Evolutionary conservation across 1,140 invertebrate species (phyloP).

Genomic region (Archegozetes longisetosus): DNA sequence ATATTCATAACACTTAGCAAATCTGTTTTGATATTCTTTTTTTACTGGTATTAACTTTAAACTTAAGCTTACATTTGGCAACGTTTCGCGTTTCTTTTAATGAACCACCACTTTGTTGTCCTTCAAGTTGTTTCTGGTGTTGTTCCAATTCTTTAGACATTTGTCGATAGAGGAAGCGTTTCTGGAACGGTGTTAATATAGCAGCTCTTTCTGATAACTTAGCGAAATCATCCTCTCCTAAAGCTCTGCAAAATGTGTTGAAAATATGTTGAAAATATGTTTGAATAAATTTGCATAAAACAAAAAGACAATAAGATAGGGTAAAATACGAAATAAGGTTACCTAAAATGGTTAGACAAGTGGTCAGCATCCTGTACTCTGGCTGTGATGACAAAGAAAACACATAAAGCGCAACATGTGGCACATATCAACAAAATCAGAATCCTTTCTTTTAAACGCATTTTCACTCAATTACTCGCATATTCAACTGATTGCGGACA

Average conservation of each 20-base stretch:
- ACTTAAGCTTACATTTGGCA: background rate
- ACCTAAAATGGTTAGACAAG: too few relatives aligned
- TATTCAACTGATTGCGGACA: background rate
- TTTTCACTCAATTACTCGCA: background rate
- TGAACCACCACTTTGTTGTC: background rate
- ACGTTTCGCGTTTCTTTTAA: background rate
- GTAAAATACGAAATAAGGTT: too few relatives aligned
- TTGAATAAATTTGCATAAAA: too few relatives aligned
- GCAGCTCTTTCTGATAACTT: background rate
- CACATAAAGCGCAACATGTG: background rate
- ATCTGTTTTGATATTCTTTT: background rate
- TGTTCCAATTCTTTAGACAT: background rate
- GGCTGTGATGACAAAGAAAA: conserved; percentile 9
- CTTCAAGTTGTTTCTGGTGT: background rate
- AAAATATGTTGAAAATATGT: too few relatives aligned
- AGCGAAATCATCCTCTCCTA: background rate
- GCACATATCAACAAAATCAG: background rate
- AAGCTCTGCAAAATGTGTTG: background rate
- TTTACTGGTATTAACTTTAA: background rate
- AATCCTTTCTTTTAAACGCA: background rate
- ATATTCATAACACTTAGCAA: too few relatives aligned
- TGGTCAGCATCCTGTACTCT: background rate
- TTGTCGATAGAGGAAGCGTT: background rate
- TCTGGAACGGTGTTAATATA: background rate
- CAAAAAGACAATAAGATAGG: too few relatives aligned